phyloP scores from a whole-genome alignment of 2,888 invertebrate species.

The Pandemis cinnamomeana region DNA sequence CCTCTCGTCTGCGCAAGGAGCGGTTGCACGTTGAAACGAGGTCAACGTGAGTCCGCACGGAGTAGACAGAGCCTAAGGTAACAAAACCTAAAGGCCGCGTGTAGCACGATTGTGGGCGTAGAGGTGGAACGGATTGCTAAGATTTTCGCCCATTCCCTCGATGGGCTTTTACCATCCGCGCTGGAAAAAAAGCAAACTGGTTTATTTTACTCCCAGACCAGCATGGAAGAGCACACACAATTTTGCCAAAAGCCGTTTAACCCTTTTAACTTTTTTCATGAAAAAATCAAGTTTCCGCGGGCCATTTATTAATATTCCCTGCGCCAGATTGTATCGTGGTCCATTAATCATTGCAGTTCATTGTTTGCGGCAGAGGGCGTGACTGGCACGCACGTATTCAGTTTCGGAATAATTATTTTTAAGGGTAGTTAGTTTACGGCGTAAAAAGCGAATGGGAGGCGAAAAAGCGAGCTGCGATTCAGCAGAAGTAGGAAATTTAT shows the following conservation, averaged over 20 bases:
- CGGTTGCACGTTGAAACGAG: too few relatives aligned
- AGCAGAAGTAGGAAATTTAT: too few relatives aligned
- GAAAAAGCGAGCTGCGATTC: neutral
- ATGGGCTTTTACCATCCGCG: too few relatives aligned
- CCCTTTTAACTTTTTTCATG: neutral
- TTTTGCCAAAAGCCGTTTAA: neutral
- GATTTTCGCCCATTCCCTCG: too few relatives aligned
- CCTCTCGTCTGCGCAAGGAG: too few relatives aligned
- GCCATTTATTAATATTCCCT: slow-evolving; percentile 25
- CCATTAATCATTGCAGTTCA: slow-evolving; percentile 15
- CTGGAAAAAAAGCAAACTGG: too few relatives aligned
- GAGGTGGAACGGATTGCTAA: too few relatives aligned
- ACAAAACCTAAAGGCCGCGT: too few relatives aligned
- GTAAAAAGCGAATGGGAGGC: neutral
- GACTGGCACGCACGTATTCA: slow-evolving; percentile 10
- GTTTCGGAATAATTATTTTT: neutral
- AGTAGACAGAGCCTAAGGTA: too few relatives aligned
- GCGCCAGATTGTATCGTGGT: slow-evolving; percentile 31
- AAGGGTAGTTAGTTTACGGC: neutral
- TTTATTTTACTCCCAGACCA: too few relatives aligned
- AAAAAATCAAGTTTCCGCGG: slow-evolving; percentile 20
- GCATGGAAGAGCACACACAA: neutral
- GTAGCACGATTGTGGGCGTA: too few relatives aligned
- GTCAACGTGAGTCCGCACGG: too few relatives aligned
- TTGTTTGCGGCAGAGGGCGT: slow-evolving; percentile 15